phyloP scores from a whole-genome alignment of 2,888 invertebrate species.

The Exocentrus adspersus region DNA sequence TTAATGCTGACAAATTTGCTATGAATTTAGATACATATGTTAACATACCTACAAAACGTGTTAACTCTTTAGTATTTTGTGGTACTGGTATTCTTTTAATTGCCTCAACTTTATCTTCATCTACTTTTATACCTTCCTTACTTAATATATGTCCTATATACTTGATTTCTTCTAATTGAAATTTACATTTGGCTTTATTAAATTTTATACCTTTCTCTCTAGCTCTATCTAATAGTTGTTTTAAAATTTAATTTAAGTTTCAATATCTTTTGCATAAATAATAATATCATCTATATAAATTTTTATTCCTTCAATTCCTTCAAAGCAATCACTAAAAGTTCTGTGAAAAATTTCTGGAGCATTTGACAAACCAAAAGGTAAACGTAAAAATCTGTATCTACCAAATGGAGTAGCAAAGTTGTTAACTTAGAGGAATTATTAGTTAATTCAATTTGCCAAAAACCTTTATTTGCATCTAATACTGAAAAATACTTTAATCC shows the following conservation, averaged over 20 bases:
- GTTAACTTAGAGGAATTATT: neutral
- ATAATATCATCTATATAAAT: constrained; percentile 42
- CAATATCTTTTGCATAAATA: constrained; percentile 31
- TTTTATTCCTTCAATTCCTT: constrained; percentile 24
- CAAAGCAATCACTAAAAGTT: neutral
- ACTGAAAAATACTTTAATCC: too few relatives aligned
- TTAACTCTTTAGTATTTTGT: neutral
- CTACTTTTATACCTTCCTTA: constrained; percentile 37
- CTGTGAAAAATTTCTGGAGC: neutral
- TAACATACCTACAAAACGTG: neutral
- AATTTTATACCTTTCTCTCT: constrained; percentile 37
- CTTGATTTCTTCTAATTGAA: constrained; percentile 36
- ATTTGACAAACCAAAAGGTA: neutral
- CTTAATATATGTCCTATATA: constrained; percentile 43
- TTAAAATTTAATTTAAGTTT: constrained; percentile 36
- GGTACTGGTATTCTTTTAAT: neutral
- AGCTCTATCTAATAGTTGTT: constrained; percentile 37
- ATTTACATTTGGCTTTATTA: constrained; percentile 44
- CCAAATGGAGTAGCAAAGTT: neutral
- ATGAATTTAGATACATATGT: constrained; percentile 42
- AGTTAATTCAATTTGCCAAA: neutral
- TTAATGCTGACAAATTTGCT: constrained; percentile 33
- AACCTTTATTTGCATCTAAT: too few relatives aligned
- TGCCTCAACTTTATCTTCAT: constrained; percentile 40
- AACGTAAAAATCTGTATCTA: neutral